Base-by-base conservation (phyloP, 2,797 vertebrate species). In the Danio kyathit region DNA sequence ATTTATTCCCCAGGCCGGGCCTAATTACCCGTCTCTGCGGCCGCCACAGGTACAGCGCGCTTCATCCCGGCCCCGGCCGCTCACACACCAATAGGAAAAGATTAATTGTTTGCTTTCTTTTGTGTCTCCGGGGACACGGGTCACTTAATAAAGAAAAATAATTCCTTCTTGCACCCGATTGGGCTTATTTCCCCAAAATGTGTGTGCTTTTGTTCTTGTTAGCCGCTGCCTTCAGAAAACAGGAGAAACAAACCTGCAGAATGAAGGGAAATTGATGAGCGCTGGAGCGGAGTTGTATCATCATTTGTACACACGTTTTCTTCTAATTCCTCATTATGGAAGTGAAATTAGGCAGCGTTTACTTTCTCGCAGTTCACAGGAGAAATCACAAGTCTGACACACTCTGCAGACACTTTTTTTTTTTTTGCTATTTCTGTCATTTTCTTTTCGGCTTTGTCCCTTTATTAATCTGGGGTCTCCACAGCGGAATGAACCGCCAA, bases 81-180 rank as follows among this genome's bases (percentile, higher is more conserved):
- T 94, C 92, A 89, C 87, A 90, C 88, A 85, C 94, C 95, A 95
- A 94, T 94, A 95, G 94, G 94, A 91, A 95, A 97, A 98, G 97
- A 99, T 99, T 98, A 98, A 98, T 98, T 95, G 97, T 97, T 96
- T 95, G 95, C 94, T 97, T 92, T 96, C 95, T 95, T 95, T 94
- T 94, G 88, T 84, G 93, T 96, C 96, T 96, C 93, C 86, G 87
- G 95, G 96, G 96, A 96, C 95, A 92, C 90, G 88, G 89, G 93
- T 94, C 93, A 94, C 95, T 97, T 98, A 98, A 99, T 97, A 97
- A 97, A 97, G 97, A 98, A 98, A 98, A 97, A 98, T 97, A 98
- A 98, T 97, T 97, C 96, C 93, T 88, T 88, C 88, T 95, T 87
- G 90, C 92, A 90, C 85, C 94, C 94, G 92, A 95, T 94, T 92